These are phyloP conservation scores for Grammomys dolichurus DNA, from an alignment of 2,113 vertebrate genomes.

Conservation along the genomic window DNA sequence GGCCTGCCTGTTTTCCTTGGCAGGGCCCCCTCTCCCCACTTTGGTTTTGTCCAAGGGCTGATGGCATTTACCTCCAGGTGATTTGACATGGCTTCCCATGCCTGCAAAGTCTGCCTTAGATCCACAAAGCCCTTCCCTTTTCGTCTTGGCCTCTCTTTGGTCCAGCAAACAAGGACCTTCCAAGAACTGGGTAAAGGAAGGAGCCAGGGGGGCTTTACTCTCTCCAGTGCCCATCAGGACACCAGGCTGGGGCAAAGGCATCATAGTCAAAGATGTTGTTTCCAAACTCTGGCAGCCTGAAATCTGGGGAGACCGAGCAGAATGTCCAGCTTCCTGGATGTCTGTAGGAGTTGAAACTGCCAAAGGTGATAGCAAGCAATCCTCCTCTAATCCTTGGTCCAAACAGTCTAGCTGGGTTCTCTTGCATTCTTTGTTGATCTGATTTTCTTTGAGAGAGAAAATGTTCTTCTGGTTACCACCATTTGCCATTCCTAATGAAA, in stretches of 20 bases:
- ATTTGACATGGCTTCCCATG: not conserved
- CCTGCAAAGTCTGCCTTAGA: constrained; percentile 50
- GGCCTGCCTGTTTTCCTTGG: constrained; percentile 59
- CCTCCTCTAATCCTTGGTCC: not conserved
- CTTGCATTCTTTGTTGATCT: constrained; percentile 44
- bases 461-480: constrained; percentile 64
- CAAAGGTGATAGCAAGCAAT: not conserved
- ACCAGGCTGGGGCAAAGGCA: not conserved
- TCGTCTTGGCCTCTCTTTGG: constrained; percentile 37
- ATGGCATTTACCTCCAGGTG: not conserved
- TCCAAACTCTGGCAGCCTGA: constrained; percentile 11
- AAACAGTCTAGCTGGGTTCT: constrained; percentile 34
- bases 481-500: constrained; percentile 78
- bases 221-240: not conserved
- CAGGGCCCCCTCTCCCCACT: constrained; percentile 22
- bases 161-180: constrained; percentile 25
- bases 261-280: constrained; percentile 31
- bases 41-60: constrained; percentile 32
- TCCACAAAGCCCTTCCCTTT: not conserved
- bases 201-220: not conserved
- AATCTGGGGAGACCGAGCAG: constrained; percentile 27
- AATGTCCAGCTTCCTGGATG: constrained; percentile 51
- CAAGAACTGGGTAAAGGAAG: constrained; percentile 32
- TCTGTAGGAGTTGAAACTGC: constrained; percentile 69
- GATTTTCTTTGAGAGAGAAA: not conserved